Conservation (phyloP, 2,113 vertebrate genomes). For the Prietella phreatophila region DNA sequence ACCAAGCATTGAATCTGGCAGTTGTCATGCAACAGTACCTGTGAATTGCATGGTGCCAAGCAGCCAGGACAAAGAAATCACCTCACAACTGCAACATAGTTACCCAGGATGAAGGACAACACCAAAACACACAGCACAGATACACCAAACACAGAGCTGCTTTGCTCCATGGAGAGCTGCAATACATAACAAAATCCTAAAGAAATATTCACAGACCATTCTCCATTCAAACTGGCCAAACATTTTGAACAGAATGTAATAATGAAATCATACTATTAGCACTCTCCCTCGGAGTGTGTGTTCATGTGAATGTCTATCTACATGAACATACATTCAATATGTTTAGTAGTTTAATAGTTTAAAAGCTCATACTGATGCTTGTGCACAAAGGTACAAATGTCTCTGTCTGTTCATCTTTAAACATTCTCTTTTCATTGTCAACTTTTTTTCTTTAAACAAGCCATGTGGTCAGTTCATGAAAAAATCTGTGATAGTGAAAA, state of each 20-base stretch:
- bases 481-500: not conserved
- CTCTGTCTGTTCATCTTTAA: not conserved
- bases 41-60: conserved; percentile 11
- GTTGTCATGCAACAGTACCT: conserved; percentile 16
- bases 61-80: conserved; percentile 35
- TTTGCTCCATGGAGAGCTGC: not conserved
- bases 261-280: not conserved
- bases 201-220: not conserved
- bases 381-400: not conserved
- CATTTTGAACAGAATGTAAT: not conserved
- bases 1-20: not conserved
- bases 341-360: not conserved
- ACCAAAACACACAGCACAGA: conserved; percentile 22
- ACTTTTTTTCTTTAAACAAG: too few species aligned
- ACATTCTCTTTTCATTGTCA: not conserved
- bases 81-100: not conserved
- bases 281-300: not conserved
- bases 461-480: not conserved
- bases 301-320: not conserved
- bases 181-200: not conserved
- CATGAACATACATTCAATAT: not conserved
- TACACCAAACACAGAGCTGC: not conserved
- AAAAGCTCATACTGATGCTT: not conserved
- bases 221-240: not conserved
- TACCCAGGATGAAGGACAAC: conserved; percentile 18